Evolutionary conservation across 2,113 vertebrate species (phyloP), one percentile per base, ranked within the genome.

Genomic region (Gallinago jamesoni): DNA sequence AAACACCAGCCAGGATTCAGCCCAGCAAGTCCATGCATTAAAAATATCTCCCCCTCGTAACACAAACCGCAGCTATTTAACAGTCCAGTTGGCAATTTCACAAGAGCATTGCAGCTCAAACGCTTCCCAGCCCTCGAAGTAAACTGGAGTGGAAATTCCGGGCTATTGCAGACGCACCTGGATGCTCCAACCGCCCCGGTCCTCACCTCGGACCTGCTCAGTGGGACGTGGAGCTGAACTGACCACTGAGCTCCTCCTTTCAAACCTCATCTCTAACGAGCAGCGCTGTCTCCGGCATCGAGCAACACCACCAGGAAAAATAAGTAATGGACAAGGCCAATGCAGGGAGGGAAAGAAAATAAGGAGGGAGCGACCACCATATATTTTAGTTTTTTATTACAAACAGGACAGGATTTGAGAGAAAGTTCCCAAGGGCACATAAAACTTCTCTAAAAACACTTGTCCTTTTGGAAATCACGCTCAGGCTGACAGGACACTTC

Each of bases 61-160:
- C 94, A 92, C 84, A 94, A 90, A 96, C 69, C 45, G 2, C 76
- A 78, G 94, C 95, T 93, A 81, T 94, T 96, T 94, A 93, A 95
- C 92, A 87, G 91, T 39, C 94, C 94, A 92, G 92, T 35, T 93
- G 96, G 90, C 80, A 95, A 89, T 91, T 96, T 83, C 94, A 85
- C 82, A 70, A 76, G 59, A 92, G 55, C 89, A 52, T 59, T 7
- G 6, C 3, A 35, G 28, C 69, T 55, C 90, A 73, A 57, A 16
- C 1, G 2, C 81, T 64, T 11, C 63, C 41, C 37, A 66, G 45
- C 41, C 53, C 79, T n/a, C 22, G 22, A 4, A 7, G 76, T 45
- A 33, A 87, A 57, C 57, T 18, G 67, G 45, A 82, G 80, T 4
- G 48, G 68, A 27, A 84, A 53, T 24, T 48, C 47, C 21, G 0